Base-by-base conservation (phyloP, 2,797 vertebrate genomes). In the Pantherophis vulpinus region DNA sequence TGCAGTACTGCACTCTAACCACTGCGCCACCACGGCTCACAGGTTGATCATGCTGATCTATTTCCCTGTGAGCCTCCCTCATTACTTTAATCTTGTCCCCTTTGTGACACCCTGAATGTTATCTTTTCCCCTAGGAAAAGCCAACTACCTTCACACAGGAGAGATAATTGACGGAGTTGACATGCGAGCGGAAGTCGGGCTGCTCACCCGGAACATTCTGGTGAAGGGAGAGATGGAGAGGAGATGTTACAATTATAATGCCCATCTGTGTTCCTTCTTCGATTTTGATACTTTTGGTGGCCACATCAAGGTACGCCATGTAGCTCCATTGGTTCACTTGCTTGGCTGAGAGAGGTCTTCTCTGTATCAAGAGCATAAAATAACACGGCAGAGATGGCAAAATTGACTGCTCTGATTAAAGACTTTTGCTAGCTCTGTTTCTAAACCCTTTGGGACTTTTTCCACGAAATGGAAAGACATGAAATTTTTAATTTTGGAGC, bases 211-310 rank as follows among this genome's bases (percentile, higher is more conserved):
- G 54, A 99, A 99, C 93, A 92, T 99, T 2, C 94, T 98, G 88
- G 93, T 99, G 89, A 97, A 95, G 93, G 99, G 99, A 0, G 98
- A 99, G 97, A 98, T 98, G 98, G 98, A 99, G 95, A 93, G 95
- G 0, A 11, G 29, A 23, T 99, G 99, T 97, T 98, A 98, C 16
- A 96, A 97, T 58, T 99, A 99, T 32, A 97, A 96, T 96, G 98
- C 96, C 8, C 98, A 98, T 79, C 94, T 98, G 91, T 99, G 99
- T 98, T 98, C 97, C 95, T 99, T 99, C 98, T 99, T 99, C 58
- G 94, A 97, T 96, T 99, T 99, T 0, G 99, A 99, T 96, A 99
- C 99, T 29, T 99, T 99, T 1, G 99, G 99, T 1, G 99, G 99
- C 90, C 99, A 99, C 95, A 94, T 99, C 92, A 99, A 99, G 99